Evolutionary conservation across 2,113 vertebrate species (phyloP).

Genomic region (Vidua macroura): DNA sequence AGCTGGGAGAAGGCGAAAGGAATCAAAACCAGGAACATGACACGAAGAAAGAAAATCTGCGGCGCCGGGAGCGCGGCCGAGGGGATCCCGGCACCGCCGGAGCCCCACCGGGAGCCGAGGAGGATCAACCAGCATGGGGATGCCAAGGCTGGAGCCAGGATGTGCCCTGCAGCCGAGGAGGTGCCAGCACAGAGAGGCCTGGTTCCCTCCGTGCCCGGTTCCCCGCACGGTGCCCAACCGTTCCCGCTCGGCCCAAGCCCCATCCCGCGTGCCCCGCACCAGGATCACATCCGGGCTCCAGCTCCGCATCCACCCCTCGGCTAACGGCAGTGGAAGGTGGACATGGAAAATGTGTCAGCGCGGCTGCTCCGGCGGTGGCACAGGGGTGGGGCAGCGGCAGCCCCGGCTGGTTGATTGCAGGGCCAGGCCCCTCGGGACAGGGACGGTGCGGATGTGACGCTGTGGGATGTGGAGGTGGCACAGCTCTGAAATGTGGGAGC

Average conservation of each 20-base stretch:
- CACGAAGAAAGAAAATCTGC: constrained; percentile 74
- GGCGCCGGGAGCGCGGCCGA: constrained; percentile 27
- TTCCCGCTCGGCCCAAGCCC: not conserved
- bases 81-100: not conserved
- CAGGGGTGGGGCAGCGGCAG: not conserved
- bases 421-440: not conserved
- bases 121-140: not conserved
- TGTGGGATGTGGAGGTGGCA: constrained; percentile 2
- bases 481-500: constrained; percentile 30
- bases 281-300: not conserved
- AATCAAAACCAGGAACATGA: constrained; percentile 71
- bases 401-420: not conserved
- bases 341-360: not conserved
- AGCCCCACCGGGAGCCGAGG: not conserved
- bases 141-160: not conserved
- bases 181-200: not conserved
- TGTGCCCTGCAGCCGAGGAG: not conserved
- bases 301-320: fast-evolving
- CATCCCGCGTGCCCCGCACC: fast-evolving
- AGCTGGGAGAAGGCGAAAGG: constrained; percentile 72
- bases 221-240: not conserved
- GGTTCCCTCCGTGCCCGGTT: not conserved
- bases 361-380: fast-evolving
- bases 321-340: fast-evolving
- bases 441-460: not conserved